phyloP scores from a whole-genome alignment of 1,140 invertebrate species.

The Ylistrum balloti region DNA sequence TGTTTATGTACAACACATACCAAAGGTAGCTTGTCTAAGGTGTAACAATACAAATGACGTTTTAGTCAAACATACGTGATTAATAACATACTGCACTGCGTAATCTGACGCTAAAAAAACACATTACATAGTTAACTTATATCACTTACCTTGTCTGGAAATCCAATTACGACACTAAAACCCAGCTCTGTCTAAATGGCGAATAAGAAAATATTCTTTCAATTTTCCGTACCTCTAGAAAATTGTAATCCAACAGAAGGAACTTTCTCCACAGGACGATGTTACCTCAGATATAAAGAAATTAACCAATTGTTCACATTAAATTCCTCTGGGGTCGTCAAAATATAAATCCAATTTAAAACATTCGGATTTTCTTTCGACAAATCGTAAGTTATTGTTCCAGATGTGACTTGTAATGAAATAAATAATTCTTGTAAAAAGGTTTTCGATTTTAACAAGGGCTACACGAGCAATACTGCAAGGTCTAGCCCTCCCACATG shows the following conservation, averaged over 20 bases:
- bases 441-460: too few species aligned
- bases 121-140: background rate
- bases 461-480: too few species aligned
- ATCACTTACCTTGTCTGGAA: background rate
- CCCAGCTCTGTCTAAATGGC: background rate
- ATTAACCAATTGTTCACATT: too few species aligned
- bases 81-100: background rate
- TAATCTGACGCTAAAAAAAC: background rate
- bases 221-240: background rate
- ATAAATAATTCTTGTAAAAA: too few species aligned
- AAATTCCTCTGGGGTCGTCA: too few species aligned
- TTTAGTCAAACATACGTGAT: background rate
- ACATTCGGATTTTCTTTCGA: too few species aligned
- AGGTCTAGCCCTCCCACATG: too few species aligned
- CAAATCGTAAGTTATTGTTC: too few species aligned
- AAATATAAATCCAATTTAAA: too few species aligned
- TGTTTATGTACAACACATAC: background rate
- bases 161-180: slow-evolving; percentile 27
- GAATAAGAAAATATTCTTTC: background rate
- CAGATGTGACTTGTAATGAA: too few species aligned
- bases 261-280: too few species aligned
- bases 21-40: background rate
- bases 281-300: too few species aligned
- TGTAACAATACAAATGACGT: slow-evolving; percentile 16
- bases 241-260: background rate